phyloP scores from a whole-genome alignment of 1,140 invertebrate species.

The Bombus sibiricus region DNA sequence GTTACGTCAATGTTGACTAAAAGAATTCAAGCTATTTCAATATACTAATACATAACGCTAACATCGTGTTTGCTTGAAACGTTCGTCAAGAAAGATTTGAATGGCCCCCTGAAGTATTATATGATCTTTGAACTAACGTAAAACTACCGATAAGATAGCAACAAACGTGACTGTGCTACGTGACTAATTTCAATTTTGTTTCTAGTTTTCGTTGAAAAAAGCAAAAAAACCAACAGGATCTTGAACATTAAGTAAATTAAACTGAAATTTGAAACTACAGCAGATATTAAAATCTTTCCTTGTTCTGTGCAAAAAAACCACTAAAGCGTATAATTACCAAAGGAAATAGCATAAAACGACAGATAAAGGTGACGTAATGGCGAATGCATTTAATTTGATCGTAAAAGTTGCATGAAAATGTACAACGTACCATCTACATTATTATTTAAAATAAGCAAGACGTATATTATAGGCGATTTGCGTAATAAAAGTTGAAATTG shows the following conservation, averaged over 20 bases:
- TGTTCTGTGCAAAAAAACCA: too few species aligned
- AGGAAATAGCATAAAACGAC: too few species aligned
- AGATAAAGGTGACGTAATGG: background rate
- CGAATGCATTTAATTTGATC: background rate
- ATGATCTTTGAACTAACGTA: conserved; percentile 10
- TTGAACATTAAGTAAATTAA: too few species aligned
- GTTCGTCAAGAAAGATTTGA: background rate
- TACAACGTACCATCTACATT: background rate
- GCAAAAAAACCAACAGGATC: background rate
- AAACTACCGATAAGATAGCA: conserved; percentile 27
- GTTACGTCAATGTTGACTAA: background rate
- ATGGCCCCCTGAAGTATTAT: background rate
- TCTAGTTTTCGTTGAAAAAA: background rate
- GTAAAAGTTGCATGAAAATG: background rate
- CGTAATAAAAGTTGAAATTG: background rate
- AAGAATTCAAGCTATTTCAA: background rate
- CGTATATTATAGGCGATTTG: background rate
- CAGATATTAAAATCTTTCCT: too few species aligned
- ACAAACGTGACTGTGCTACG: background rate
- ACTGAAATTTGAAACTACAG: too few species aligned
- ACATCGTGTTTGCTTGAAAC: background rate
- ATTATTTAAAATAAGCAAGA: conserved; percentile 11
- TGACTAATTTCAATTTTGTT: background rate
- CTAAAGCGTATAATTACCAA: too few species aligned
- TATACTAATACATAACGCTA: background rate